Evolutionary conservation across 2,113 vertebrate genomes (phyloP), one percentile per base, ranked within the genome.

Genomic region (Amphiprion percula): DNA sequence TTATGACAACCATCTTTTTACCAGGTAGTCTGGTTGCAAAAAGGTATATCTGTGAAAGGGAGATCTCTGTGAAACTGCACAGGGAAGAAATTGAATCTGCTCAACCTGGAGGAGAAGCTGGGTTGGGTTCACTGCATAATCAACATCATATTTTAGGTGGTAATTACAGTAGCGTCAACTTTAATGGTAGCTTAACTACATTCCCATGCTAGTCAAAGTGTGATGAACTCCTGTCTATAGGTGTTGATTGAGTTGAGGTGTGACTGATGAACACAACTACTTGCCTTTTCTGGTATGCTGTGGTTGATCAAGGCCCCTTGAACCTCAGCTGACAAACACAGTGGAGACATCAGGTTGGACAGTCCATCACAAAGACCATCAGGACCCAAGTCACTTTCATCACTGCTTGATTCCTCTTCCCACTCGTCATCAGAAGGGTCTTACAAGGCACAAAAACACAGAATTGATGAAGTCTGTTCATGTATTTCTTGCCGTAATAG

Each of bases 361-460:
- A 78, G 80, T 5, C 89, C 93, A 0, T 97, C 97, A 1, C 79
- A 88, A 49, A 95, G 92, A 24, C 86, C 94, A 6, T 99, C 97
- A 37, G 96, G 92, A 72, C 95, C 94, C 7, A 93, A 54, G 56
- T 99, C 98, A 0, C 97, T 97, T 80, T 99, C 98, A 7, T 99
- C 98, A 10, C 97, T 97, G 94, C 98, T 99, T 4, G 97, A 98
- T 19, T 96, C 92, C 24, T 97, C 97, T 68, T 99, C 98, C 98
- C 98, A 99, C 71, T 99, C 97, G 0, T 98, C 97, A 52, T 99
- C 98, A 0, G 97, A 98, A 0, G 96, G 95, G 74, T 98, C 98
- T 97, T 0, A 30, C 87, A 12, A n/a, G 67, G 21, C 30, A 28
- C 15, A 54, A 3, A 24, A 5, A 37, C 1, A 23, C 0, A 41